These are phyloP conservation scores for Ophiothrix spiculata DNA, from an alignment of 35 echinoderm and acorn worm species.

Conservation along the genomic window DNA sequence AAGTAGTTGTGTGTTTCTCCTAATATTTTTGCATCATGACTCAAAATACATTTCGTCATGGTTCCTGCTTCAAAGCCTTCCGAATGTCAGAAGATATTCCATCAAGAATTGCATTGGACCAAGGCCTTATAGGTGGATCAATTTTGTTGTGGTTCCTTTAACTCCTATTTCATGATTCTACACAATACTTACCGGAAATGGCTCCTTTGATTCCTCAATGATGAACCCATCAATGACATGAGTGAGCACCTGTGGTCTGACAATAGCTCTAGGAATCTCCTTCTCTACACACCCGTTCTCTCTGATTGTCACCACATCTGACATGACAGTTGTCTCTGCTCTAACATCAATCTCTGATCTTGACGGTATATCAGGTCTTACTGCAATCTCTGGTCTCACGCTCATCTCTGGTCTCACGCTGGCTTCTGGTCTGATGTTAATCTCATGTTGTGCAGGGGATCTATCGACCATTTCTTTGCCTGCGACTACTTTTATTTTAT, in stretches of 20 bases:
- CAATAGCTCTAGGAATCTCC: slow-evolving; percentile 77
- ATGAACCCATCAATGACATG: slow-evolving; percentile 98
- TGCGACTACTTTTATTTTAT: background rate
- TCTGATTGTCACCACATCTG: slow-evolving; percentile 31
- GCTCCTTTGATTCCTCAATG: slow-evolving; percentile 96
- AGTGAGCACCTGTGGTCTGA: slow-evolving; percentile 90
- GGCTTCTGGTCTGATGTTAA: slow-evolving; percentile 26
- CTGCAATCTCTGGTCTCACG: background rate
- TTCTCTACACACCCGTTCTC: slow-evolving; percentile 39
- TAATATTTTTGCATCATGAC: too few species aligned
- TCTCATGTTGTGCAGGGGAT: slow-evolving; percentile 14
- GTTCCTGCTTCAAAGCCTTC: too few species aligned
- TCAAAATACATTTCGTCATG: too few species aligned
- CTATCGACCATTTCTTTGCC: background rate
- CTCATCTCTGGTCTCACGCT: background rate
- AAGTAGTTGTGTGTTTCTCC: too few species aligned
- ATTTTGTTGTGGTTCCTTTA: too few species aligned
- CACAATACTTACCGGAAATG: slow-evolving; percentile 97
- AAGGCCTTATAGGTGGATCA: too few species aligned
- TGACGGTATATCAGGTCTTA: background rate
- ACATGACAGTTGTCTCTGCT: slow-evolving; percentile 7
- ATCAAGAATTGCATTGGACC: too few species aligned
- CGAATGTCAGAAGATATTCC: too few species aligned
- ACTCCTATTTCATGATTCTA: too few species aligned
- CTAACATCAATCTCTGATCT: background rate